Evolutionary conservation across 2,888 invertebrate species (phyloP), one percentile per base, ranked within the genome.

Genomic region (Perdita meconis): DNA sequence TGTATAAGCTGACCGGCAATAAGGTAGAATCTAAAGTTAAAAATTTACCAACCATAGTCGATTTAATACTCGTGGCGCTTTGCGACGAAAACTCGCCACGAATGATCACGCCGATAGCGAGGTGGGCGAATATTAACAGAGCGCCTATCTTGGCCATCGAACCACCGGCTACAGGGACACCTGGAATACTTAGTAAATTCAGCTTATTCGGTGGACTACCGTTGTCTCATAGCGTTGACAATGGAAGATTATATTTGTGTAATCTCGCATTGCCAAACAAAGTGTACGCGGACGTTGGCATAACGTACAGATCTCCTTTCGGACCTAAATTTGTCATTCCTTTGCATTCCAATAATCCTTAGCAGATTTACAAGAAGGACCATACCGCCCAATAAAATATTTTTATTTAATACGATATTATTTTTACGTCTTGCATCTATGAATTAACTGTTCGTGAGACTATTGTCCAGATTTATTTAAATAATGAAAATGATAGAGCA

Each of bases 291-390:
- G 95, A 96, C 87, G 95, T 95, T 84, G 95, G 96, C 68, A 95
- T 98, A 78, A 94, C 94, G 81, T 98, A 97, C 93, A 95, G 95
- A 88, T 96, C 97, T 82, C 98, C 98, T 6, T 98, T 97, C 89
- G 96, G 96, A 66, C 95, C 96, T 68, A 96, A 96, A 93, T 96
- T 96, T 93, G 95, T 96, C 85, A 96, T 97, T 92, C 96, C 96
- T 56, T 93, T 96, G 86, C 95, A 96, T 90, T 84, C 90, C 38
- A 90, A 90, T 71, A 90, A 85, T 71, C 91, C 92, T 87, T 92
- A 92, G 89, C 89, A 87, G 83, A 86, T 82, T 85, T 82, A 75
- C 66, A 73, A 66, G 22, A 57, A 53, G 4, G 26, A 38, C 56
- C 13, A 47, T 65, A 12, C 42, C n/a, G 44, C 53, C 34, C 51